These are phyloP conservation scores for Carassius gibelio DNA, from an alignment of 2,113 vertebrate species.

Conservation along the genomic window DNA sequence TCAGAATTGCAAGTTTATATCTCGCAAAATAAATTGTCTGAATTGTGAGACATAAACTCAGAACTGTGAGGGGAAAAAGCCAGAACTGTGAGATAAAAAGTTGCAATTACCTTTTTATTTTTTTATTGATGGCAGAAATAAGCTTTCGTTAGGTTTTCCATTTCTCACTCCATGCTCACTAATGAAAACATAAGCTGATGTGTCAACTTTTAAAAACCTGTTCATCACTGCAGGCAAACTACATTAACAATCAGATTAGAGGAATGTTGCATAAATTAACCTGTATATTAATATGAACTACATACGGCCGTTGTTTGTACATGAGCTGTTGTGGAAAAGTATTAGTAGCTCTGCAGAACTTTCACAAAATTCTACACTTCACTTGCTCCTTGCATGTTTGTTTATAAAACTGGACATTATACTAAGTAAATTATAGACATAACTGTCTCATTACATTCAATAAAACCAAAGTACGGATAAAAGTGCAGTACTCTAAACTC, in stretches of 20 bases:
- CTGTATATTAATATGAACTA: neutral
- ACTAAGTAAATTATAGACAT: no score
- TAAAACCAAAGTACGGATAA: neutral
- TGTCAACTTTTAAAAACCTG: neutral
- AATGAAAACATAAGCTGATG: neutral
- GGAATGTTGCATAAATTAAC: neutral
- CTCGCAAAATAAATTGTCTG: no score
- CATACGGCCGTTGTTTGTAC: neutral
- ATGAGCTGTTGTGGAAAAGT: neutral
- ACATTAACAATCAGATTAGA: neutral
- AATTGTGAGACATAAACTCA: no score
- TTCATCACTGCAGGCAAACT: neutral
- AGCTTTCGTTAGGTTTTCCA: neutral
- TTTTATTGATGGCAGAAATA: no score
- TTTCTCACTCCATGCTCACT: neutral
- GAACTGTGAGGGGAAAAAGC: no score
- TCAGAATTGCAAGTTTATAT: no score
- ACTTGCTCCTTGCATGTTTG: no score
- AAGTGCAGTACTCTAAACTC: neutral
- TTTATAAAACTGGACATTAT: no score
- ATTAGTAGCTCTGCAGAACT: neutral
- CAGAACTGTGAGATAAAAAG: no score
- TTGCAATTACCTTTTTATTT: no score
- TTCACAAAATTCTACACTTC: neutral
- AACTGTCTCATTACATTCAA: neutral